Evolutionary conservation across 2,888 invertebrate genomes (phyloP), one percentile per base, ranked within the genome.

Genomic region (Heliothis peltigera): DNA sequence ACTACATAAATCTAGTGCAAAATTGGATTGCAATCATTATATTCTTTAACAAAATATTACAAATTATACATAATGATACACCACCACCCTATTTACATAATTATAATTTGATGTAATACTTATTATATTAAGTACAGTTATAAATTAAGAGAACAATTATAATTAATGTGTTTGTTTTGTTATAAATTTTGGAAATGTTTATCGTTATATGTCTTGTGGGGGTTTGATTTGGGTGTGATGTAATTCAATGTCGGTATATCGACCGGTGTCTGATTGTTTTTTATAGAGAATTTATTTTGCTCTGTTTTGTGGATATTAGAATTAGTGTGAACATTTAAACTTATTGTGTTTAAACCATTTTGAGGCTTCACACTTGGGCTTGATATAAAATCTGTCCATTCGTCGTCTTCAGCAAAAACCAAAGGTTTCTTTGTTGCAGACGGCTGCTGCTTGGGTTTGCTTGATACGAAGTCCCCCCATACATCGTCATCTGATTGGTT

Each of bases 381-480:
- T 2, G 95, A 95, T 42, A 95, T 92, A 70, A 95, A 95, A 61
- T 95, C 95, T 39, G 93, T 93, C 95, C 95, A 95, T 80, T 95
- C 95, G 58, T 95, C 95, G 55, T 93, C 94, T 58, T 95, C 95
- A 0, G 80, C 85, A 69, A 91, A 89, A 1, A 80, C 76, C 0
- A 87, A 76, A 15, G 83, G 76, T 76, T 91, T 92, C 71, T 90
- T 90, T 35, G 86, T 75, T 42, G 84, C 61, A 4, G 82, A 55
- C 59, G 84, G 82, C 64, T 88, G 90, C 58, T 81, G 87, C 77
- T 89, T 91, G 2, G 95, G 94, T 69, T 90, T 92, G 76, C 92
- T 94, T 0, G 95, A 96, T 21, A 96, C 95, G 82, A 96, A 96
- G 71, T 96, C 96, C 1, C 96, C 95, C 96, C 96, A 96, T 75